Evolutionary conservation across 2,797 vertebrate species (phyloP).

Genomic region (Chanos chanos): DNA sequence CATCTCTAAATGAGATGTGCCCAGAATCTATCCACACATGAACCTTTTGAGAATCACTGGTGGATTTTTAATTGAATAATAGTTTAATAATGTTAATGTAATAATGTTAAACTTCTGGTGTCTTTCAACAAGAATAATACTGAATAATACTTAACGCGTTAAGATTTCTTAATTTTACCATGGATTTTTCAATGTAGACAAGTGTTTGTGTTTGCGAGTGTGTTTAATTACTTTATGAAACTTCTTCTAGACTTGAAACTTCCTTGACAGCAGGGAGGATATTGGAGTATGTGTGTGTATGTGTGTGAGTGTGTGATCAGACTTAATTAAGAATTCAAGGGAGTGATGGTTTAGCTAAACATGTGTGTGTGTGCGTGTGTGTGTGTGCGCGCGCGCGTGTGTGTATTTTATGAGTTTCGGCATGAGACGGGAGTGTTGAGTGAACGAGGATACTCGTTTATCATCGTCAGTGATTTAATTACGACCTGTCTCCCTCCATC

Average conservation of each 20-base stretch:
- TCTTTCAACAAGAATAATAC: too few species aligned
- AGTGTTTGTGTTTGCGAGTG: too few species aligned
- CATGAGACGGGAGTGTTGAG: conserved; percentile 13
- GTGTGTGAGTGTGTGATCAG: conserved; percentile 1
- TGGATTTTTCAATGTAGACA: too few species aligned
- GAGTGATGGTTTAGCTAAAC: conserved; percentile 2
- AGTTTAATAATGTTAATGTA: too few species aligned
- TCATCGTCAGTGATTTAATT: conserved; percentile 29
- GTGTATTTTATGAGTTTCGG: conserved; percentile 6
- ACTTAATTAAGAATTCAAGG: conserved; percentile 9
- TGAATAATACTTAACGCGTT: too few species aligned
- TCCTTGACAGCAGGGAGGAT: neutral
- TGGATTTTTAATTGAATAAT: too few species aligned
- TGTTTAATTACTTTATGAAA: neutral
- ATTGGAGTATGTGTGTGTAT: neutral
- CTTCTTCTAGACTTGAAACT: neutral
- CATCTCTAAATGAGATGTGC: too few species aligned
- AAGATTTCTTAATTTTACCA: too few species aligned
- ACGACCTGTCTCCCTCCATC: conserved; percentile 17
- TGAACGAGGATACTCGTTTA: conserved; percentile 21
- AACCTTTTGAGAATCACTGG: too few species aligned
- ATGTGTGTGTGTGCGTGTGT: conserved; percentile 6
- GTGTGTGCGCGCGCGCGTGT: neutral
- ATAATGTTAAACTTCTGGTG: too few species aligned
- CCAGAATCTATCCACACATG: too few species aligned